Evolutionary conservation across 2,888 invertebrate genomes (phyloP).

Genomic region (Eupithecia pulchellata): DNA sequence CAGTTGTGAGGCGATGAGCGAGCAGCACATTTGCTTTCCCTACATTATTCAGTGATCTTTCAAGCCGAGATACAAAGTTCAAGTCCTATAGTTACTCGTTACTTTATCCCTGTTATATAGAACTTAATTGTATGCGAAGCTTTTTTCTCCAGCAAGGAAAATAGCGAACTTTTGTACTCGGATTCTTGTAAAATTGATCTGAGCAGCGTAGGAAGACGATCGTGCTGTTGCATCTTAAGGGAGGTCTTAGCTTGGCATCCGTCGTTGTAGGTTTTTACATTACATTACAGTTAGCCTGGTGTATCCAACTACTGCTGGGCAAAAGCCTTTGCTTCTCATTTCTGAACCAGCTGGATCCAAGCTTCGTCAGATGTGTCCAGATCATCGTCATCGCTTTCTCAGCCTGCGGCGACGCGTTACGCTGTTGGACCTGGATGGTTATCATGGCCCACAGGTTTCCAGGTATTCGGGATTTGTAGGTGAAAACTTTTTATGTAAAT

Average conservation of each 20-base stretch:
- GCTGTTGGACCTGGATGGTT: no score
- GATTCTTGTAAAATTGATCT: not conserved
- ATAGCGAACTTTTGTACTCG: not conserved
- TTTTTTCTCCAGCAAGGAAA: not conserved
- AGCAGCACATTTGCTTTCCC: constrained; percentile 29
- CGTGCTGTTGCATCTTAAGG: not conserved
- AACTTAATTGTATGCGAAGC: not conserved
- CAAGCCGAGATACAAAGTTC: constrained; percentile 10
- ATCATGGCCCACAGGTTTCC: no score
- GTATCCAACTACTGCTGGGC: no score
- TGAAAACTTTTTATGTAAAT: no score
- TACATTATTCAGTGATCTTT: constrained; percentile 37
- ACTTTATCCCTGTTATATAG: not conserved
- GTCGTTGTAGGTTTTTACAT: not conserved
- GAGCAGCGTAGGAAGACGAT: not conserved
- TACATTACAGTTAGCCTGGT: no score
- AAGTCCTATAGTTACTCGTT: not conserved
- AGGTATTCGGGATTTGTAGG: no score
- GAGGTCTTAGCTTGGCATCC: not conserved
- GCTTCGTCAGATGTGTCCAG: no score
- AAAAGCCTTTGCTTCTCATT: no score
- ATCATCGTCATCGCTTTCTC: no score
- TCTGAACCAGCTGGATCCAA: no score
- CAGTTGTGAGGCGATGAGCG: constrained; percentile 59
- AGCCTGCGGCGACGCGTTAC: no score